Evolutionary conservation across 2,888 invertebrate genomes (phyloP).

Genomic region (Sminthurinus aureus): DNA sequence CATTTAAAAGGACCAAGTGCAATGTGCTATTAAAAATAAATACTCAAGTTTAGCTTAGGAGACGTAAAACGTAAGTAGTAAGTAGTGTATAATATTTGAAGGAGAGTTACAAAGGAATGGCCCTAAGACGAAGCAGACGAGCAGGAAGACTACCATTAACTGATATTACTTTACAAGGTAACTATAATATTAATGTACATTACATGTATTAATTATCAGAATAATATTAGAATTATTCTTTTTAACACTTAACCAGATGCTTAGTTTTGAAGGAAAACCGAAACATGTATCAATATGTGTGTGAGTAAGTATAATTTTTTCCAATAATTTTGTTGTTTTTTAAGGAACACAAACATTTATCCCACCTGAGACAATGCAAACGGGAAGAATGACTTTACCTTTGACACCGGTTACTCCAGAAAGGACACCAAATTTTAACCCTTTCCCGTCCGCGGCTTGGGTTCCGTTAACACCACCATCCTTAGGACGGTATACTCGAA

Average conservation of each 20-base stretch:
- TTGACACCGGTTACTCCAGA: slow-evolving; percentile 23
- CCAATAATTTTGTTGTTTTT: not conserved
- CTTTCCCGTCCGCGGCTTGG: slow-evolving; percentile 13
- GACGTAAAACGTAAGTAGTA: not conserved
- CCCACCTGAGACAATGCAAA: not conserved
- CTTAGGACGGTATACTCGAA: slow-evolving; percentile 14
- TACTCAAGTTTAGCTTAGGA: not conserved
- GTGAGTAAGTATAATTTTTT: not conserved
- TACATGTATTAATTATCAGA: too few relatives aligned
- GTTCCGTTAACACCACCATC: slow-evolving; percentile 35
- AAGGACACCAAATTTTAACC: slow-evolving; percentile 16
- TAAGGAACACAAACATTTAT: not conserved
- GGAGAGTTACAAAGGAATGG: not conserved
- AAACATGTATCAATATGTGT: not conserved
- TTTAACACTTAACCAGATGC: too few relatives aligned
- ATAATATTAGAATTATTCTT: too few relatives aligned
- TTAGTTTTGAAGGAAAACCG: not conserved
- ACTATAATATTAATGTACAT: not conserved
- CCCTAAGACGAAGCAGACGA: not conserved
- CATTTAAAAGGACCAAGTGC: too few relatives aligned
- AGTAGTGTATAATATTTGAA: not conserved
- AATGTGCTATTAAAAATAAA: too few relatives aligned
- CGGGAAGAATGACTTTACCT: not conserved
- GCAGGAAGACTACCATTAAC: not conserved
- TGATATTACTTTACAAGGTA: slow-evolving; percentile 9